Evolutionary conservation across 2,888 invertebrate genomes (phyloP), one percentile per base, ranked within the genome.

Genomic region (Chaetoderma sp.): DNA sequence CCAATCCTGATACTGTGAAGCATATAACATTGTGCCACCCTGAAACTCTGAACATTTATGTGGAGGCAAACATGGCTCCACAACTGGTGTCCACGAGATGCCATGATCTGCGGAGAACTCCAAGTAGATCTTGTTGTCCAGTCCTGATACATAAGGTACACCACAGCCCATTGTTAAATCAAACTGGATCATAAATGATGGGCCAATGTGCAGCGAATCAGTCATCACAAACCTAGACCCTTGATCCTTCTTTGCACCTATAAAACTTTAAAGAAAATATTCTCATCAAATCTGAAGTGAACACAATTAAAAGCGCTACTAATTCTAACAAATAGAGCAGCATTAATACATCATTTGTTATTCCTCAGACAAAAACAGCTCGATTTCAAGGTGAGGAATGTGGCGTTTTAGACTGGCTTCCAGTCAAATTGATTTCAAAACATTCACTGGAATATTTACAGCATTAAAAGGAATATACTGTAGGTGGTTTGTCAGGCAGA

Each of bases 31-130:
- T 13, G 84, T 86, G 16, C 86, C 85, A 23, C 78, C 72, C n/a
- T 79, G 78, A 60, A 82, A 84, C 42, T 77, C 75, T 8, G 79
- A 76, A 74, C 84, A 84, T 8, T 79, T 74, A 39, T 71, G 72
- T 0, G 86, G 84, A 13, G 85, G 86, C 30, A 82, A 72, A 67
- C 86, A 86, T 2, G 84, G 81, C 10, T 81, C 78, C 27, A 80
- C 73, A 2, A 87, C 84, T 60, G 84, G 74, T 42, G 78, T 66
- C 87, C 87, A 87, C 42, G 78, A 81, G 65, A 86, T 79, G 5
- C 87, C 87, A 71, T 86, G 86, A 71, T 87, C 82, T 18, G 80
- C 76, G 3, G 87, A 87, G 75, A 82, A 87, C 74, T 87, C 86
- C 50, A 87, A 77, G 55, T 80, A 75, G 8, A 85, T 69, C 67